A percentile compares a stretch with the other conserved stretches of the same genome.
Conservation (phyloP, 1,140 invertebrate genomes). For the Babylonia areolata region DNA sequence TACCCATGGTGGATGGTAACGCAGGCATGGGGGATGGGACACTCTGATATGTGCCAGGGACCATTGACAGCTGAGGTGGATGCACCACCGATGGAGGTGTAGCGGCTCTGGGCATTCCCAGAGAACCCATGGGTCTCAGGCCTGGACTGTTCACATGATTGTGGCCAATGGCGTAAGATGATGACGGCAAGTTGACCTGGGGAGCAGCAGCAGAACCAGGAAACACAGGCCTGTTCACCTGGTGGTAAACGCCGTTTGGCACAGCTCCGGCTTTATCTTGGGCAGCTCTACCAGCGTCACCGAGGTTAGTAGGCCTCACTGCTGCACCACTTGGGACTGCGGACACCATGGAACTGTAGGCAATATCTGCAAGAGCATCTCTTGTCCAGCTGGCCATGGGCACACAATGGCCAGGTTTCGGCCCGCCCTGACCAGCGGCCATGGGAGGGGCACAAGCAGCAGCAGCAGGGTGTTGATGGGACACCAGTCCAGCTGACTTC, state of each 20-base stretch:
- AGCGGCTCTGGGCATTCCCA: neutral
- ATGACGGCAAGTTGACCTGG: neutral
- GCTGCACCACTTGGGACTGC: no score
- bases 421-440: neutral
- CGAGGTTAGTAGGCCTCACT: no score
- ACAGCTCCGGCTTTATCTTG: neutral
- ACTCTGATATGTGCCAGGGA: neutral
- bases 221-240: neutral
- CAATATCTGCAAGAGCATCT: no score
- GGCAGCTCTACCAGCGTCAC: neutral
- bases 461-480: neutral
- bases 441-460: neutral
- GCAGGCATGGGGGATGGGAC: no score
- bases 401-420: neutral
- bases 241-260: neutral
- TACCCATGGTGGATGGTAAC: no score
- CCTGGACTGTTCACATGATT: neutral
- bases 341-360: no score
- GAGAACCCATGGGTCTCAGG: neutral
- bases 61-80: neutral
- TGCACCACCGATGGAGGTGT: neutral
- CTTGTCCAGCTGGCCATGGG: no score
- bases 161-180: neutral
- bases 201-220: neutral
- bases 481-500: conserved; percentile 47